Percentiles rank a stretch among this genome's conserved stretches.
phyloP scores from a whole-genome alignment of 2,113 vertebrate species.

The Pseudolaguvia tuberculata region DNA sequence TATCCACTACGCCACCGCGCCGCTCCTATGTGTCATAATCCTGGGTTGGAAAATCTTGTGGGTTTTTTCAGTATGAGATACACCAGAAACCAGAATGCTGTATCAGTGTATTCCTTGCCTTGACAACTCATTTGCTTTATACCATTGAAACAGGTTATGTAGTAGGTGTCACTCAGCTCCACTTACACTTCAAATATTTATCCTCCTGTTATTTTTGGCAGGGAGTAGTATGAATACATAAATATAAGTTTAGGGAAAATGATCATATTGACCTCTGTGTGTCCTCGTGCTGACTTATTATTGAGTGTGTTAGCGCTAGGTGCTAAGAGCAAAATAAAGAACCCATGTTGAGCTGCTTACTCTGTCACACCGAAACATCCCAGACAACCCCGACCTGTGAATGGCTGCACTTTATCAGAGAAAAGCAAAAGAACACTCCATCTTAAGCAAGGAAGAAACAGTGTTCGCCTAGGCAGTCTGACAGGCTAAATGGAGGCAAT shows the following conservation, averaged over 20 bases:
- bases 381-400: slow-evolving; percentile 47
- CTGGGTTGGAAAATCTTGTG: not conserved
- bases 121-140: slow-evolving; percentile 3
- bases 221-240: slow-evolving; percentile 12
- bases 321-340: slow-evolving; percentile 50
- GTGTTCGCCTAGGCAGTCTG: slow-evolving; percentile 66
- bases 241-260: slow-evolving; percentile 19
- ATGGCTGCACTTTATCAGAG: slow-evolving; percentile 64
- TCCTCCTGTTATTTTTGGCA: slow-evolving; percentile 6
- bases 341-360: slow-evolving; percentile 54
- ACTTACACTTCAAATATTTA: slow-evolving; percentile 3
- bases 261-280: not conserved
- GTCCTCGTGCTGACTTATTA: not conserved
- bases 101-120: not conserved
- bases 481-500: slow-evolving; percentile 81
- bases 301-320: slow-evolving; percentile 18
- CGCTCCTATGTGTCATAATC: not conserved
- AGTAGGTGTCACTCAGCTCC: not conserved
- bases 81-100: not conserved
- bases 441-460: slow-evolving; percentile 72
- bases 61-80: too few relatives aligned
- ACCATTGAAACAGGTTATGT: not conserved
- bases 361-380: slow-evolving; percentile 48
- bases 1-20: too few relatives aligned
- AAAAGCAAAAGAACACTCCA: slow-evolving; percentile 65